phyloP scores from a whole-genome alignment of 30 jellyfish, hydroid and myxozoan genomes.

The Morbakka virulenta region DNA sequence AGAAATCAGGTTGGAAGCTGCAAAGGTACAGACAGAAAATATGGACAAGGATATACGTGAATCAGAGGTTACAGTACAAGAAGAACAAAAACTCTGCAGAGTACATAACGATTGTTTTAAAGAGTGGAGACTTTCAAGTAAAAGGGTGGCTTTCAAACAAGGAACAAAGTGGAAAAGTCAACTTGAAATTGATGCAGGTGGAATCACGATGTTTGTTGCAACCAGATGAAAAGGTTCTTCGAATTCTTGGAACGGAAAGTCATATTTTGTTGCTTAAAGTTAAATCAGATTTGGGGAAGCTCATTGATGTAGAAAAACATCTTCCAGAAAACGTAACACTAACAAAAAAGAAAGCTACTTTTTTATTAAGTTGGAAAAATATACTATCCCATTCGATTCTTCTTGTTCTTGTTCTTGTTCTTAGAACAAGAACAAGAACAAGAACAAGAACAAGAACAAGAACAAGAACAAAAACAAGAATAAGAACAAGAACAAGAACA shows the following conservation, averaged over 20 bases:
- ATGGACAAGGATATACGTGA: slow-evolving; percentile 72
- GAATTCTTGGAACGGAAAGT: slow-evolving; percentile 27
- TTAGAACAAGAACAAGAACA: too few species aligned
- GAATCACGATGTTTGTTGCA: slow-evolving; percentile 30
- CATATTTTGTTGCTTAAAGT: slow-evolving; percentile 59
- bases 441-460: too few species aligned
- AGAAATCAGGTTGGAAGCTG: slow-evolving; percentile 40
- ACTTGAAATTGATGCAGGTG: slow-evolving; percentile 18
- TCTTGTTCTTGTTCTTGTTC: too few species aligned
- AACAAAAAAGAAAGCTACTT: slow-evolving; percentile 55
- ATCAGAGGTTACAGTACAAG: slow-evolving; percentile 45
- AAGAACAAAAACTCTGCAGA: slow-evolving; percentile 43
- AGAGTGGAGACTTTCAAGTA: slow-evolving; percentile 60
- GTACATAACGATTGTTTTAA: slow-evolving; percentile 27
- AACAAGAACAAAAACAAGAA: too few species aligned
- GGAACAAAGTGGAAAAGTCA: slow-evolving; percentile 10
- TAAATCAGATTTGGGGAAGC: slow-evolving; percentile 50
- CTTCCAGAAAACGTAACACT: slow-evolving; percentile 29
- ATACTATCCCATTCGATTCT: slow-evolving; percentile 57
- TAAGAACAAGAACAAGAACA: too few species aligned
- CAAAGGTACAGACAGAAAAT: slow-evolving; percentile 50
- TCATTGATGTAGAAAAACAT: slow-evolving; percentile 51
- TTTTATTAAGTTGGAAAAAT: slow-evolving; percentile 50
- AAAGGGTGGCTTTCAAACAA: slow-evolving; percentile 62
- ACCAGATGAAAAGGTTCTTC: slow-evolving; percentile 56